Base-by-base conservation (phyloP, 1,140 invertebrate genomes). In the Cecropterus lyciades region DNA sequence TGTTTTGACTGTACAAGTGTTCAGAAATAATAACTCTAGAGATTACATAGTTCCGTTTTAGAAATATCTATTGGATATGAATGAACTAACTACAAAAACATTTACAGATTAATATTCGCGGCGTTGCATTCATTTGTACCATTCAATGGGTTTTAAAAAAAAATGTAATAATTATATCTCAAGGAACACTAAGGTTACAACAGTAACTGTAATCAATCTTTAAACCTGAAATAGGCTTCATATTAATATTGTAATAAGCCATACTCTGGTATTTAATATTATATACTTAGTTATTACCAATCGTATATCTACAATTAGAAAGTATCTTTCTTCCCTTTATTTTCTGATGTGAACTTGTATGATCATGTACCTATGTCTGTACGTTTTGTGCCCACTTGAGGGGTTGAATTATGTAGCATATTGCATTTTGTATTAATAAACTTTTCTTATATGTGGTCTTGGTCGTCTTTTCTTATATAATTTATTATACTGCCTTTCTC, bases 361-460 rank as follows among this genome's bases (percentile, higher is more conserved):
- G 30, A 27, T 57, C 15, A n/a, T n/a, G n/a, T n/a, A 65, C 82
- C 65, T 57, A 68, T 57, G 69, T 77, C 56, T 46, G 72, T 82
- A 78, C 73, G 69, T 52, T 64, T 78, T 75, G 63, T 77, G 66
- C 63, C 70, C 72, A 67, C 57, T 66, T 24, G 49, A 45, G n/a
- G 80, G 70, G 66, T 66, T 56, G 57, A 65, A 72, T 75, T 77
- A 77, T 67, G 75, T 85, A 84, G 81, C 75, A 80, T 84, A 84
- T 79, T 81, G 80, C 82, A 85, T 86, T 89, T 89, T 87, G 80
- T 87, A 87, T 86, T 89, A 86, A 87, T 89, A 87, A 89, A 89
- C 69, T 84, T 87, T 89, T 89, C 86, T 89, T 89, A 89, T 87
- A 87, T 89, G 86, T 89, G 82, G 80, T 77, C 67, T 30, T 49